These are phyloP conservation scores for Caenorhabditis sinica DNA, from an alignment of 2,888 invertebrate species.

Conservation along the genomic window DNA sequence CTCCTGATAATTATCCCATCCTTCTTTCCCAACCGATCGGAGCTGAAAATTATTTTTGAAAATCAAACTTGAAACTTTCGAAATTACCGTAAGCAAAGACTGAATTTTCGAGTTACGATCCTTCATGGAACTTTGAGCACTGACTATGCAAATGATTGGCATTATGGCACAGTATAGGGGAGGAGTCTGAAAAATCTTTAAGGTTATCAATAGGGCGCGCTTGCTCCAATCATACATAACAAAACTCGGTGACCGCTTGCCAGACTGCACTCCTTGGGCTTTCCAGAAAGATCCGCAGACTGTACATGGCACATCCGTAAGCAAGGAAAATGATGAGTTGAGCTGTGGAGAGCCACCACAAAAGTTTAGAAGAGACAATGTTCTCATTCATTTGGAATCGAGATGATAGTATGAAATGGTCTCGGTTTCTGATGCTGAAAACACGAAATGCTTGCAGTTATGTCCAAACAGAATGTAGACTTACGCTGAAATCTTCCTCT, in stretches of 20 bases:
- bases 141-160: slow-evolving; percentile 53
- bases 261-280: slow-evolving; percentile 42
- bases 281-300: slow-evolving; percentile 28
- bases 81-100: slow-evolving; percentile 44
- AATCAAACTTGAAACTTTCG: background rate
- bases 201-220: background rate
- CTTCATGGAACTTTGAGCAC: slow-evolving; percentile 39
- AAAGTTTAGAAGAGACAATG: slow-evolving; percentile 32
- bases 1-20: slow-evolving; percentile 59
- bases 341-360: slow-evolving; percentile 53
- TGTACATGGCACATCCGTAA: slow-evolving; percentile 55
- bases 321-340: slow-evolving; percentile 55
- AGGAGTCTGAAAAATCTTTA: slow-evolving; percentile 42
- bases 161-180: slow-evolving; percentile 58
- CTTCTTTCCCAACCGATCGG: slow-evolving; percentile 44
- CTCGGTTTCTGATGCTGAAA: slow-evolving; percentile 29
- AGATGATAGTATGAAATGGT: slow-evolving; percentile 43
- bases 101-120: slow-evolving; percentile 47
- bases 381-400: slow-evolving; percentile 63
- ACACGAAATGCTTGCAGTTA: too few species aligned
- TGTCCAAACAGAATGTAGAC: background rate
- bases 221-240: slow-evolving; percentile 42
- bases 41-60: slow-evolving; percentile 36
- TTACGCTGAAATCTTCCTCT: slow-evolving; percentile 36
- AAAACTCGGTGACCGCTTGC: slow-evolving; percentile 59